Base-by-base conservation (phyloP, 2,888 invertebrate species). In the Punctoribates punctum region DNA sequence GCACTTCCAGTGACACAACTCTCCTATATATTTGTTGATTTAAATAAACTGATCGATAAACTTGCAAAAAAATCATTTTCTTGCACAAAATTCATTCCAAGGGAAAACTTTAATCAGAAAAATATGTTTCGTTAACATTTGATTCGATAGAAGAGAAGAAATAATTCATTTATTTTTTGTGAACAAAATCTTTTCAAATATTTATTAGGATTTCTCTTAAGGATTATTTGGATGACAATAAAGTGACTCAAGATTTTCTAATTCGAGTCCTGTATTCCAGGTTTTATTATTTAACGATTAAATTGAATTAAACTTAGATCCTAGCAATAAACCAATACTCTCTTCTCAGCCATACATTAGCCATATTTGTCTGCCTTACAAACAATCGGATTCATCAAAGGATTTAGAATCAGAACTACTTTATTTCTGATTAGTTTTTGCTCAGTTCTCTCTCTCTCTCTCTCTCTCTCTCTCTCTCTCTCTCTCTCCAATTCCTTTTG, bases 361-460 rank as follows among this genome's bases (percentile, higher is more conserved):
- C 72, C n/a, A 17, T 46, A 72, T 25, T 72, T 72, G 15, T 29
- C 46, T 72, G 23, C 23, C 13, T 72, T 25, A 46, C 72, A 72
- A 72, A 46, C 72, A 72, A 72, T 72, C 48, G 72, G 72, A 72
- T 72, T 72, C 72, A 72, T 72, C 48, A 72, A 72, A 72, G 72
- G 72, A 72, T 72, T 70, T 72, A 48, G 23, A 72, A 15, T 46
- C 72, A 25, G 9, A 72, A 72, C 72, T 23, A 72, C 48, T 48
- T 72, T 72, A 46, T 48, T 72, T 72, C 72, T 72, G 72, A 72
- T 72, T 72, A 72, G 72, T 72, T 72, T 72, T 23, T 25, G 17
- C 34, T 4, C 15, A 29, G 29, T 34, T 67, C 11, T 20, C 38
- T 25, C 23, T 20, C 34, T 42, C 23, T 67, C 11, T 15, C 38